Conservation (phyloP, 2,797 vertebrate species). For the Enteromius viviparus region DNA sequence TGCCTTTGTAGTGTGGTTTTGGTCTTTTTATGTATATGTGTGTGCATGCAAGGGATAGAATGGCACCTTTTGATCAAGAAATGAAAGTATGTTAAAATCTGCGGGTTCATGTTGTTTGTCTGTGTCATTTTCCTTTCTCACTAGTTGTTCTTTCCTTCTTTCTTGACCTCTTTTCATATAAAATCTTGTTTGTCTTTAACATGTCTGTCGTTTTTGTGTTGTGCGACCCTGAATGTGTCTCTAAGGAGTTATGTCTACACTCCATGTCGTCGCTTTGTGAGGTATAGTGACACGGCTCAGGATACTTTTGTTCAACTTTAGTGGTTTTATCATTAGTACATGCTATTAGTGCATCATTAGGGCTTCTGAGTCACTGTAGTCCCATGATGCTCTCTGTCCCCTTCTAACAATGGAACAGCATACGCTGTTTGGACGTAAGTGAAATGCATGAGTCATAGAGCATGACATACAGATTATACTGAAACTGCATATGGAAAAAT, state of each 20-base stretch:
- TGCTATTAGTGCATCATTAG: slow-evolving; percentile 24
- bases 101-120: neutral
- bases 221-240: slow-evolving; percentile 56
- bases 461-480: neutral
- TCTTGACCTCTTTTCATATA: slow-evolving; percentile 42
- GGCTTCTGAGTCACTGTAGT: slow-evolving; percentile 6
- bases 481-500: slow-evolving; percentile 8
- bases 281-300: slow-evolving; percentile 70
- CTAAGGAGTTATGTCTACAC: slow-evolving; percentile 76
- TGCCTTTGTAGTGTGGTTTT: slow-evolving; percentile 2
- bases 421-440: slow-evolving; percentile 8
- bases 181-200: slow-evolving; percentile 52
- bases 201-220: slow-evolving; percentile 56
- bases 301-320: slow-evolving; percentile 3
- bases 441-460: slow-evolving; percentile 31
- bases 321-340: neutral
- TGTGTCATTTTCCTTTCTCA: slow-evolving; percentile 19
- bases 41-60: neutral
- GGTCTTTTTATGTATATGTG: neutral
- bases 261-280: slow-evolving; percentile 68
- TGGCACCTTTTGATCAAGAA: neutral
- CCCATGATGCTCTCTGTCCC: neutral
- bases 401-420: slow-evolving; percentile 12
- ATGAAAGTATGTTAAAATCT: neutral
- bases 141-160: slow-evolving; percentile 17